A percentile compares a stretch with the other conserved stretches of the same genome.
phyloP scores from a whole-genome alignment of 2,113 vertebrate genomes.

The Geococcyx californianus region DNA sequence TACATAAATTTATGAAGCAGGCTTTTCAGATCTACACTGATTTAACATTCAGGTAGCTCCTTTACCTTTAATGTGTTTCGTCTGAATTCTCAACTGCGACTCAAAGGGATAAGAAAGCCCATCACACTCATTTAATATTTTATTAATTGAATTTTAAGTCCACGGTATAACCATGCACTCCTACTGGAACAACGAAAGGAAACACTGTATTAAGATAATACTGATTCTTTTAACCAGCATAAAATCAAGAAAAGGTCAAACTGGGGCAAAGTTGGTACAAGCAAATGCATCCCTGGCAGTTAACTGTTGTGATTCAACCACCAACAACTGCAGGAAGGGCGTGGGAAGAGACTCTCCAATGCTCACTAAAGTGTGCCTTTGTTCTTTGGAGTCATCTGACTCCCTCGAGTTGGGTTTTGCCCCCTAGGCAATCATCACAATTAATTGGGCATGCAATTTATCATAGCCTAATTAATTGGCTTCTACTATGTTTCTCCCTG shows the following conservation, averaged over 20 bases:
- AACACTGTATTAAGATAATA: conserved; percentile 9
- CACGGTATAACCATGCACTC: background rate
- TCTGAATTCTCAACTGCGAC: background rate
- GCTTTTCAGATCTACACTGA: background rate
- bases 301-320: background rate
- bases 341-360: background rate
- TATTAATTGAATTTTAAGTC: conserved; percentile 5
- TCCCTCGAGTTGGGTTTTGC: background rate
- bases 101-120: background rate
- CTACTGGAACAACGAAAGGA: background rate
- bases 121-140: conserved; percentile 8
- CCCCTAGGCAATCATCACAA: conserved; percentile 54
- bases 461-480: conserved; percentile 59
- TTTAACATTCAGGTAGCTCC: background rate
- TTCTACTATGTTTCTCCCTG: conserved; percentile 34
- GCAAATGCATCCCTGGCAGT: background rate
- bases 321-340: background rate
- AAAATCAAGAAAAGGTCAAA: background rate
- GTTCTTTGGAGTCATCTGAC: background rate
- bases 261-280: background rate
- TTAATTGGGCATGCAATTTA: conserved; percentile 61
- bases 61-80: background rate
- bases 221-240: conserved; percentile 21
- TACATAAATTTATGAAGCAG: background rate
- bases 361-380: background rate